These are phyloP conservation scores for Rhopalosiphum padi DNA, from an alignment of 1,140 invertebrate species.

Conservation along the genomic window DNA sequence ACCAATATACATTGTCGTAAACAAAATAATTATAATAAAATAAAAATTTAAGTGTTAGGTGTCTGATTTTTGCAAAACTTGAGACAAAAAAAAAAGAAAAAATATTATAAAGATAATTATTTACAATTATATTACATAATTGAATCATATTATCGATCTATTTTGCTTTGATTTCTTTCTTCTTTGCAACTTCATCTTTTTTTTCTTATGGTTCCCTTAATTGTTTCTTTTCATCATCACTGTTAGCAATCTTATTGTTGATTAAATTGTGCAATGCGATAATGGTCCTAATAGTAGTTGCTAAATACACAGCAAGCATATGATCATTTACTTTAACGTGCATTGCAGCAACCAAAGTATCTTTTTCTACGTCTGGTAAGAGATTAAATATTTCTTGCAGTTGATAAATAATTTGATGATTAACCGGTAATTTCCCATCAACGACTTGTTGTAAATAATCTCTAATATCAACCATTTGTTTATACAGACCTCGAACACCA, in stretches of 20 bases:
- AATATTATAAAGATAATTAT: background rate
- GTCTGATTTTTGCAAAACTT: background rate
- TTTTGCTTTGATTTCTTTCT: slow-evolving; percentile 62
- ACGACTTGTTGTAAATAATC: slow-evolving; percentile 90
- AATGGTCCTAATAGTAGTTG: slow-evolving; percentile 94
- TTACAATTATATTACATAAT: slow-evolving; percentile 35
- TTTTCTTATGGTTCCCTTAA: slow-evolving; percentile 69
- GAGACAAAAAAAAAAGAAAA: background rate
- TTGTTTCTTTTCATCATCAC: slow-evolving; percentile 88
- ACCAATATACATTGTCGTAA: background rate
- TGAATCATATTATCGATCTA: slow-evolving; percentile 54
- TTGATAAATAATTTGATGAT: slow-evolving; percentile 98
- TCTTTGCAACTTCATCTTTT: slow-evolving; percentile 65
- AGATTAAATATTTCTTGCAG: slow-evolving; percentile 99
- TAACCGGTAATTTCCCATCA: slow-evolving; percentile 90
- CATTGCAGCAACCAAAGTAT: slow-evolving; percentile 91
- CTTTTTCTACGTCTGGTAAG: slow-evolving; percentile 92
- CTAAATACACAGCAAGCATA: slow-evolving; percentile 97
- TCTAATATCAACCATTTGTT: slow-evolving; percentile 92
- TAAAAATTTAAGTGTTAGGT: background rate
- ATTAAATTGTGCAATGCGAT: slow-evolving; percentile 99
- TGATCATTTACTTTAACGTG: slow-evolving; percentile 99
- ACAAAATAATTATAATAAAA: background rate
- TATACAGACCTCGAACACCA: slow-evolving; percentile 94
- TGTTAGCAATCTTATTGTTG: slow-evolving; percentile 97